Evolutionary conservation across 1,140 invertebrate genomes (phyloP), one percentile per base, ranked within the genome.

Genomic region (Temnothorax curvispinosus): DNA sequence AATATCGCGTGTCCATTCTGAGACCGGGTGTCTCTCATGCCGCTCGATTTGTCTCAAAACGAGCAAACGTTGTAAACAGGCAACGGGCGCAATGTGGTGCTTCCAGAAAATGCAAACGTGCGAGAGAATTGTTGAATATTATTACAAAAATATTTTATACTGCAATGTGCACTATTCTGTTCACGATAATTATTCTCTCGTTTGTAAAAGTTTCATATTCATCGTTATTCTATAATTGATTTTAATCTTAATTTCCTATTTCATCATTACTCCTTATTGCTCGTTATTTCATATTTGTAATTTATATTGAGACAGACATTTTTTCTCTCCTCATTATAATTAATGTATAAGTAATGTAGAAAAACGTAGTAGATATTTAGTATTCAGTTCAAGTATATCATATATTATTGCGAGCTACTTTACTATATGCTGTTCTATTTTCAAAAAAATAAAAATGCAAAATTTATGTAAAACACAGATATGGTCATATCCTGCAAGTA

Each of bases 31-130:
- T 74, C 47, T 71, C 52, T 71, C 65, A 81, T 81, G n/a, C 6
- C 32, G 27, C 44, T 41, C 78, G 78, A 81, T 81, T 71, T 81
- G 35, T 71, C 69, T 84, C 69, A 50, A 64, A 75, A 84, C 72
- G 69, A 84, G 54, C 80, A 47, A 77, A 75, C 80, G 52, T 60
- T 74, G 69, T 52, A 74, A 82, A 74, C 18, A 47, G 15, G 8
- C 15, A 75, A 18, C 67, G 27, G 9, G 8, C 35, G 44, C 72
- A 75, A 75, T 35, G 41, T 21, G 32, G 32, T 58, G 13, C 69
- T 75, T 35, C 4, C 15, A 52, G 6, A 84, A 64, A 52, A 75
- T 75, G 80, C 52, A 54, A 18, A 75, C 52, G 15, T 60, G 38
- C 38, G 38, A 74, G 38, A 74, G 21, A 82, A 47, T 65, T 27